A percentile compares a stretch with the other conserved stretches of the same genome.
These are phyloP conservation scores for Drosophila rhopaloa DNA, from an alignment of 1,140 invertebrate genomes.

Conservation along the genomic window DNA sequence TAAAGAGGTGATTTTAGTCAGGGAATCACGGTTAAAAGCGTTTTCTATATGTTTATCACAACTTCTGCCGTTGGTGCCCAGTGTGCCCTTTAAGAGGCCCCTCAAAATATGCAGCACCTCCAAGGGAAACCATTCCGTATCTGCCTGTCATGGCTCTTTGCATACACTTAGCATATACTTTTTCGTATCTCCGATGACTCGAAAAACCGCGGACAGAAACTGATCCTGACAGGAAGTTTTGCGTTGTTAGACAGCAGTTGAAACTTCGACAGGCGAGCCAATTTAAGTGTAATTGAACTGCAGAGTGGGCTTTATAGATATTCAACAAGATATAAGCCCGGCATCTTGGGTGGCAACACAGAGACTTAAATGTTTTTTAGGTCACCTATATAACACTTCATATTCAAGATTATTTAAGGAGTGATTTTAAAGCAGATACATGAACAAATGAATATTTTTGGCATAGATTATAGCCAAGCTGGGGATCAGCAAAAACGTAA, in stretches of 20 bases:
- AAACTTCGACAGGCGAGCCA: neutral
- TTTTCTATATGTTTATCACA: too few relatives aligned
- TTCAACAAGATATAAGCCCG: neutral
- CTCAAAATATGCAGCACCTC: slow-evolving; percentile 6
- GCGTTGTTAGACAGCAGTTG: neutral
- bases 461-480: too few relatives aligned
- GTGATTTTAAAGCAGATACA: too few relatives aligned
- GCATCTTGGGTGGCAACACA: neutral
- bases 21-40: too few relatives aligned
- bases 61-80: neutral
- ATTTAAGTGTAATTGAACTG: slow-evolving; percentile 27
- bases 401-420: too few relatives aligned
- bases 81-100: neutral
- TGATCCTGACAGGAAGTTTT: neutral
- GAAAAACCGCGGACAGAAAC: neutral
- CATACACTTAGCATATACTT: slow-evolving; percentile 46
- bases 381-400: too few relatives aligned
- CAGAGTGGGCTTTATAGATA: neutral
- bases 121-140: slow-evolving; percentile 33
- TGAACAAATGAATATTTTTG: too few relatives aligned
- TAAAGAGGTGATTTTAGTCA: too few relatives aligned
- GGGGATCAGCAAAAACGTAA: too few relatives aligned
- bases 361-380: too few relatives aligned
- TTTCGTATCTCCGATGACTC: slow-evolving; percentile 3
- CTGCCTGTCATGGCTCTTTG: slow-evolving; percentile 42